Evolutionary conservation across 2,113 vertebrate genomes (phyloP).

Genomic region (Bagarius yarrelli): DNA sequence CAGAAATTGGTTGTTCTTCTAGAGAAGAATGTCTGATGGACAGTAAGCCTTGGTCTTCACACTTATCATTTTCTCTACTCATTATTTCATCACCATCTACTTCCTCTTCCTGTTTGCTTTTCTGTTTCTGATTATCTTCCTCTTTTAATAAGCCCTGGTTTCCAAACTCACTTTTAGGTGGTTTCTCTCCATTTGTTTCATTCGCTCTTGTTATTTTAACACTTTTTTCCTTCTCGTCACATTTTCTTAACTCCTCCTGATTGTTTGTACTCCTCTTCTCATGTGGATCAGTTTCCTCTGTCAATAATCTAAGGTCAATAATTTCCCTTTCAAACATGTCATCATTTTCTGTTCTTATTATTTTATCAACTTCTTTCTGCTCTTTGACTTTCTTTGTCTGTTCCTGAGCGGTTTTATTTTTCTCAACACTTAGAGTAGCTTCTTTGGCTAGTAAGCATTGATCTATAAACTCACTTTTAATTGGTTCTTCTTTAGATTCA

Average conservation of each 20-base stretch:
- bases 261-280: not conserved
- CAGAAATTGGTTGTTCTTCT: not conserved
- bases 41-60: not conserved
- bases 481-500: not conserved
- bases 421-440: not conserved
- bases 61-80: not conserved
- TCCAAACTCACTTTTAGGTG: too few species aligned
- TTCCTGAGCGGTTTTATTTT: not conserved
- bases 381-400: not conserved
- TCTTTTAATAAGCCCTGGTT: not conserved
- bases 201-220: not conserved
- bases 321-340: not conserved
- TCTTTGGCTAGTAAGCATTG: not conserved
- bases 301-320: not conserved
- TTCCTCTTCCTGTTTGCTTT: not conserved
- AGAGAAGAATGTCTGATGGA: not conserved
- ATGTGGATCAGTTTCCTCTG: not conserved
- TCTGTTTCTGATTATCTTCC: not conserved
- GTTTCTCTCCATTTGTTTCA: not conserved
- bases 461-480: not conserved
- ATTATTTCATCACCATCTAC: not conserved
- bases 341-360: too few species aligned
- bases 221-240: not conserved
- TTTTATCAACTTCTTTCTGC: not conserved
- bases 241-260: not conserved